Evolutionary conservation across 2,888 invertebrate genomes (phyloP), one percentile per base, ranked within the genome.

Genomic region (Nomada hirtipes): DNA sequence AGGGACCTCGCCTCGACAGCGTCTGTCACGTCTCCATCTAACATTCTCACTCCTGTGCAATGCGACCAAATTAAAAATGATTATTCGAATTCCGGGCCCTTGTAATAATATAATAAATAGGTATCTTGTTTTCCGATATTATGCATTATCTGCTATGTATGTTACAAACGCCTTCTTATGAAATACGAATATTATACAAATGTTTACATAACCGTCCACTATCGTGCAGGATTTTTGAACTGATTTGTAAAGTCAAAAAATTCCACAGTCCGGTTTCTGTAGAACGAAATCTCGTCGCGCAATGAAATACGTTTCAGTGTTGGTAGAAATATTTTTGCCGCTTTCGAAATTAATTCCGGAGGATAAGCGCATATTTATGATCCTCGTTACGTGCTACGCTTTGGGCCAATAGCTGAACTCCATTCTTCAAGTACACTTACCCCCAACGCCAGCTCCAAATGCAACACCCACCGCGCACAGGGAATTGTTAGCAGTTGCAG

Each of bases 11-110:
- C 99, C 94, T 99, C 99, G 13, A 99, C 99, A 0, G 98, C 98
- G 94, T 99, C 99, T 0, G 99, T 99, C 74, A 99, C 99, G 94
- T 99, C 98, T 47, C 99, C 99, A 91, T 99, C 99, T 90, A 99
- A 94, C 99, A 99, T 99, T 64, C 99, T 96, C n/a, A 99, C 99
- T 86, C 99, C 98, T 97, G 92, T 42, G 13, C 2, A 20, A 60
- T 10, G 2, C 85, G 83, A 76, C 10, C 1, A 18, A 47, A 60
- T n/a, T 20, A 68, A 23, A 61, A 50, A 69, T 36, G 18, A 20
- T 78, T 36, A 18, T 52, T 47, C 47, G 4, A 57, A 52, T 53
- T 53, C 11, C 4, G 23, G 13, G 15, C 1, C 23, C 13, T 11
- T 20, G 36, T 0, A 13, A 36, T 23, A 4, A 2, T 2, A 57